These are phyloP conservation scores for Paralvinella palmiformis DNA, from an alignment of 1,140 invertebrate genomes.

Conservation along the genomic window DNA sequence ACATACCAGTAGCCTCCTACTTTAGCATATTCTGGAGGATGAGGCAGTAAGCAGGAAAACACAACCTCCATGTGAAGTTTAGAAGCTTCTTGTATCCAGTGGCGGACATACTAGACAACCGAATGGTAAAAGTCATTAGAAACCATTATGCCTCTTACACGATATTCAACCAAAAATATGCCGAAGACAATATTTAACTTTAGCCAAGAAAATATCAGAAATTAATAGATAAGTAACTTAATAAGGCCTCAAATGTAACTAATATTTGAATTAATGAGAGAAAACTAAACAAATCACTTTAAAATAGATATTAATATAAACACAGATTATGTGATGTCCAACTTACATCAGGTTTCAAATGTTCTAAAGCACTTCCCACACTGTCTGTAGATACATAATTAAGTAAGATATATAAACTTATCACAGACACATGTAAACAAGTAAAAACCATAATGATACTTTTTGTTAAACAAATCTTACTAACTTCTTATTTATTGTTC, in stretches of 20 bases:
- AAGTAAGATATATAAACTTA: no score
- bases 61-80: constrained; percentile 81
- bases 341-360: constrained; percentile 45
- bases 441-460: no score
- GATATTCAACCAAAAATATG: no score
- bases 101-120: constrained; percentile 68
- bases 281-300: no score
- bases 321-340: no score
- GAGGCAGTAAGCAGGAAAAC: constrained; percentile 76
- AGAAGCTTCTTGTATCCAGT: constrained; percentile 81
- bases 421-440: constrained; percentile 10
- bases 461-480: no score
- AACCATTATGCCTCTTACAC: background rate
- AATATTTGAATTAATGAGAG: no score
- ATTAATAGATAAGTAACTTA: no score
- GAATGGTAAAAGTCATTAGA: constrained; percentile 14
- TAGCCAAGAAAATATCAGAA: no score
- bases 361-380: constrained; percentile 50
- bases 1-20: constrained; percentile 88
- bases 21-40: constrained; percentile 81
- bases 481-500: no score
- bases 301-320: no score
- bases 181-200: no score
- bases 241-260: constrained; percentile 10
- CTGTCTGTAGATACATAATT: constrained; percentile 40